These are phyloP conservation scores for Cichlasoma orientale DNA, from an alignment of 2,797 vertebrate genomes.

Conservation along the genomic window DNA sequence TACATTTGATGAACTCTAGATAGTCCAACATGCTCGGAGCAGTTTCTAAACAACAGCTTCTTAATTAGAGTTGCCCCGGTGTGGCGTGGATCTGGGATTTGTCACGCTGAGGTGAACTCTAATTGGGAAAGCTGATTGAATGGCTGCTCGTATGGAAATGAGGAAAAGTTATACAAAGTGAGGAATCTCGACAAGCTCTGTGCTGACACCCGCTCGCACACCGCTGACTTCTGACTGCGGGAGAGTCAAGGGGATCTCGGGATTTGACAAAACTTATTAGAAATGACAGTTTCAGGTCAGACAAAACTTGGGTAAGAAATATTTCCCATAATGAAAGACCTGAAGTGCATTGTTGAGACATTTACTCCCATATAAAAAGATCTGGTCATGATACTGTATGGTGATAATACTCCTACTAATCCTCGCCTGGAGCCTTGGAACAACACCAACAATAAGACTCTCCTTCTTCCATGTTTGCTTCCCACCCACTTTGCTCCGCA, in stretches of 20 bases:
- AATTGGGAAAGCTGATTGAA: constrained; percentile 63
- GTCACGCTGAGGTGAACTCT: constrained; percentile 59
- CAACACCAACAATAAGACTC: neutral
- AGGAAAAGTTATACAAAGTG: constrained; percentile 36
- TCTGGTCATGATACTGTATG: no score
- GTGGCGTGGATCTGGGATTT: constrained; percentile 44
- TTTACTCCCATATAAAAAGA: constrained; percentile 18
- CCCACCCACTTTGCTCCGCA: neutral
- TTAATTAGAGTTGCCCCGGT: constrained; percentile 58
- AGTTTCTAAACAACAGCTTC: constrained; percentile 38
- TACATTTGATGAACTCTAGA: constrained; percentile 8
- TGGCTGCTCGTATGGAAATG: constrained; percentile 1
- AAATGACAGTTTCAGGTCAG: constrained; percentile 40
- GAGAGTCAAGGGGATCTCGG: constrained; percentile 13
- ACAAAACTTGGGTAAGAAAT: neutral
- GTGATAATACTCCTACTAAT: neutral
- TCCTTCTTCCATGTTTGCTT: neutral
- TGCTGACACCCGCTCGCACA: neutral
- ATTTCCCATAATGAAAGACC: constrained; percentile 4
- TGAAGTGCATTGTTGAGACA: constrained; percentile 9
- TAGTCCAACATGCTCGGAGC: neutral
- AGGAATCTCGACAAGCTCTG: constrained; percentile 26
- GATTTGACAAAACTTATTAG: constrained; percentile 30
- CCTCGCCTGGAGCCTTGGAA: constrained; percentile 16
- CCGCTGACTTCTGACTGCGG: constrained; percentile 1